Evolutionary conservation across 2,797 vertebrate genomes (phyloP).

Genomic region (Molothrus ater): DNA sequence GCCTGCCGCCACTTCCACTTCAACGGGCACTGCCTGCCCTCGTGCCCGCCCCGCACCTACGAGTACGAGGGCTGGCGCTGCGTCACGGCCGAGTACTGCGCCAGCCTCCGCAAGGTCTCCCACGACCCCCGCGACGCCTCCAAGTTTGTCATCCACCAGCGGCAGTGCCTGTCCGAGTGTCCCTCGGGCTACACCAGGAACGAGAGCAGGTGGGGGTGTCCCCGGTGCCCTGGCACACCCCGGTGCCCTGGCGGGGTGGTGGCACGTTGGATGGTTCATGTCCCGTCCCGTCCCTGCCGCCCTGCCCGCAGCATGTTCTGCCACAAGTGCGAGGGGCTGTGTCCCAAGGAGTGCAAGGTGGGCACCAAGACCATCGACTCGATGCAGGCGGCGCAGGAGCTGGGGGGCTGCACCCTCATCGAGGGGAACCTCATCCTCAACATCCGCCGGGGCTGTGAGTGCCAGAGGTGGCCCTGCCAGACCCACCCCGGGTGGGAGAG

Average conservation of each 20-base stretch:
- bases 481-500: rapidly evolving
- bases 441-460: conserved; percentile 82
- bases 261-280: rapidly evolving
- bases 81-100: conserved; percentile 74
- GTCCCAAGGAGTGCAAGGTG: conserved; percentile 82
- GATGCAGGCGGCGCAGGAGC: conserved; percentile 68
- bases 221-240: rapidly evolving
- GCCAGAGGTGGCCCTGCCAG: rapidly evolving
- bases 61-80: conserved; percentile 82
- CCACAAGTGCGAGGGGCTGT: conserved; percentile 79
- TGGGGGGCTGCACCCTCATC: conserved; percentile 79
- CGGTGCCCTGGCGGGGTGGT: rapidly evolving
- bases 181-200: conserved; percentile 78
- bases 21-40: conserved; percentile 70
- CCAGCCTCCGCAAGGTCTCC: conserved; percentile 75
- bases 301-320: conserved; percentile 74
- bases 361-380: conserved; percentile 83
- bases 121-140: conserved; percentile 67
- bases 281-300: rapidly evolving
- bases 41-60: conserved; percentile 78
- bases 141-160: conserved; percentile 77
- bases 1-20: conserved; percentile 81
- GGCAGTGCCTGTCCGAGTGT: conserved; percentile 78
- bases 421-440: conserved; percentile 82
- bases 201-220: conserved; percentile 71